These are phyloP conservation scores for Chaenodraco wilsoni DNA, from an alignment of 2,797 vertebrate genomes.

Conservation along the genomic window DNA sequence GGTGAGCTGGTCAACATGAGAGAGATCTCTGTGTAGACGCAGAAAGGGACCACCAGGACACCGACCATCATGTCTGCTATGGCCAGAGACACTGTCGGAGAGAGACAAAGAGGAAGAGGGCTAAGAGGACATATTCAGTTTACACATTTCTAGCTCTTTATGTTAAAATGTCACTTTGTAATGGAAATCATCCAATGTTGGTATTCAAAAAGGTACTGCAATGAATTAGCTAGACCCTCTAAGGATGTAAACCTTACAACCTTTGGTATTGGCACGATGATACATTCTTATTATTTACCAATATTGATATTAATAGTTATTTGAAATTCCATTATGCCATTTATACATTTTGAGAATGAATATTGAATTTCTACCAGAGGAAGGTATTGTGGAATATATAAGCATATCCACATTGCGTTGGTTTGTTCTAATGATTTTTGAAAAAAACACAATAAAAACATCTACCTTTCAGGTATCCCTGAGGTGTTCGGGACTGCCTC, in stretches of 20 bases:
- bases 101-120: conserved; percentile 28
- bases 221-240: neutral
- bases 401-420: neutral
- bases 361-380: neutral
- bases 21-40: conserved; percentile 86
- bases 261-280: neutral
- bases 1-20: conserved; percentile 80
- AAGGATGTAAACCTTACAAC: neutral
- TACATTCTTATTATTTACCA: neutral
- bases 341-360: neutral
- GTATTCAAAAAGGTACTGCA: neutral
- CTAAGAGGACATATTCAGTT: neutral
- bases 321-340: neutral
- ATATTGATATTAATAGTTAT: neutral
- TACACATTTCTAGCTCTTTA: neutral
- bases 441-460: neutral
- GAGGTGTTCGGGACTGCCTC: conserved; percentile 83
- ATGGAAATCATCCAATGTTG: neutral
- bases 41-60: conserved; percentile 87
- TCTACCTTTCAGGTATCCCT: conserved; percentile 88
- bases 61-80: conserved; percentile 88
- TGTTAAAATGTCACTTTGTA: neutral
- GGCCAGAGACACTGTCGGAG: conserved; percentile 84
- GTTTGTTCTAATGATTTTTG: neutral
- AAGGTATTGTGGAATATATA: neutral